Base-by-base conservation (phyloP, 2,888 invertebrate genomes). In the Syritta pipiens region DNA sequence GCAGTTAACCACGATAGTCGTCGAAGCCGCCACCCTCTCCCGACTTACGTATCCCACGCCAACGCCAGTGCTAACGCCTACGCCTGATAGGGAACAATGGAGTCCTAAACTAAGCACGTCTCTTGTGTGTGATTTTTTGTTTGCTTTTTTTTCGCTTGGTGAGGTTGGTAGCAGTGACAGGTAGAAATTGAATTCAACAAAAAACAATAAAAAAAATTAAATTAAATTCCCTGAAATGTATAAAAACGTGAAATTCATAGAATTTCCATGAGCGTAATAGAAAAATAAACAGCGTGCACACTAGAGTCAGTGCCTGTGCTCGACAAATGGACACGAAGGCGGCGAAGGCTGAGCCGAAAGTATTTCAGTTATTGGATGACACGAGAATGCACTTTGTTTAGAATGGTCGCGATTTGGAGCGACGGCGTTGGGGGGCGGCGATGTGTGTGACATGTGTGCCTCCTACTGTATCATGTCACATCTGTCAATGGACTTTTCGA, bases 251-350 rank as follows among this genome's bases (percentile, higher is more conserved):
- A n/a, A n/a, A 22, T 17, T 40, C 63, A 51, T 42, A 30, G 49
- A 24, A 63, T 51, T 63, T 42, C 22, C 49, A 63, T 51, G 63
- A 63, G 24, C 22, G 42, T 51, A 63, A 63, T 63, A 63, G 51
- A 63, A 63, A 63, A 63, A 63, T 53, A 63, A 63, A 63, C 22
- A 63, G 30, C 28, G 40, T 20, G 6, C n/a, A 10, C 22, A 22
- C n/a, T n/a, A n/a, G n/a, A n/a, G n/a, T n/a, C n/a, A n/a, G n/a
- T n/a, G n/a, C n/a, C n/a, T n/a, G n/a, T n/a, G n/a, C 49, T 37
- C 20, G 24, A 10, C 37, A 62, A 49, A 62, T 49, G 22, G 17
- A 26, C 20, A 28, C 10, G 24, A n/a, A n/a, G n/a, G n/a, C n/a
- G n/a, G n/a, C n/a, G n/a, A n/a, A n/a, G n/a, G n/a, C n/a, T n/a